Evolutionary conservation across 30 jellyfish, hydroid and myxozoan species (phyloP), one percentile per base, ranked within the genome.

Genomic region (Haliclystus octoradiatus): DNA sequence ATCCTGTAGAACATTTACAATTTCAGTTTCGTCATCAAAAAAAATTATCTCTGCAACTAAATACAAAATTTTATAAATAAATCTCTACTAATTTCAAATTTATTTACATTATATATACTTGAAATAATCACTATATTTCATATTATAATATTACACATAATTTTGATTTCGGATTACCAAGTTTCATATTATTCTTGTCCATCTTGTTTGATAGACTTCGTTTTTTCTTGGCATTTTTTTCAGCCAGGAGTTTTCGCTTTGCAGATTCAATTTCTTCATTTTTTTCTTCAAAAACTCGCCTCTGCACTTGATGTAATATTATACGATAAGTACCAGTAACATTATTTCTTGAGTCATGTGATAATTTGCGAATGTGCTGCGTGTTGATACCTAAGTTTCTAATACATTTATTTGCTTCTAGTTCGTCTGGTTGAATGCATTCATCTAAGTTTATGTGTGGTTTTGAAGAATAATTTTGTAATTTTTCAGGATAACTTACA

Each of bases 251-350:
- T 63, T 79, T 92, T 40, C 64, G 53, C 3, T 77, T 61, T 19
- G 84, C 73, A 47, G 80, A 81, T 31, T 78, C 84, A 52, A 72
- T 52, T 14, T 72, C 68, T 28, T 83, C 96, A n/a, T 60, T 26
- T 22, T 66, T 84, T 34, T 71, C 30, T 40, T 86, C 96, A 26
- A 50, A 57, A 26, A 62, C 78, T 24, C 88, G 73, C 35, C 88
- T 51, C 78, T 86, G 93, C 23, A 76, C 87, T 74, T 86, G 96
- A 40, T 86, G 90, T 34, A 86, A 66, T 13, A 79, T 71, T 2
- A 86, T 79, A n/a, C 96, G 85, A 53, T 73, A 86, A 46, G 94
- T 79, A 65, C 96, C 96, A 33, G 92, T 86, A 24, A 86, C 73
- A 22, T 66, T 80, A 46, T 65, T 79, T 62, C 79, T 66, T 12